Conservation (phyloP, 2,797 vertebrate species). For the Remorina albescens region DNA sequence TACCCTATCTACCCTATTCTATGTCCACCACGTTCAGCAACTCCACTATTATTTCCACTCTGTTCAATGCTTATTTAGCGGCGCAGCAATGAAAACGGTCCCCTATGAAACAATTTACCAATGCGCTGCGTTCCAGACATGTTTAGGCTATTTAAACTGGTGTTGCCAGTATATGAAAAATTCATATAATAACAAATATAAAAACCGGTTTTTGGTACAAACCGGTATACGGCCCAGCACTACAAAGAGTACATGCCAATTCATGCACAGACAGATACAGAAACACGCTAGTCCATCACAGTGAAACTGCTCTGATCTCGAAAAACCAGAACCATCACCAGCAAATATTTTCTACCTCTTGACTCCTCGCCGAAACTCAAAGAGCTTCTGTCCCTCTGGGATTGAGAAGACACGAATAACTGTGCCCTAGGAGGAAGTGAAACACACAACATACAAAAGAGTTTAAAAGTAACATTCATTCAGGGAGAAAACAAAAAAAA, state of each 20-base stretch:
- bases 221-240: too few species aligned
- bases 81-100: too few species aligned
- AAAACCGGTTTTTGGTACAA: too few species aligned
- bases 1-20: too few species aligned
- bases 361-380: constrained; percentile 98
- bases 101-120: too few species aligned
- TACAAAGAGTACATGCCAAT: neutral
- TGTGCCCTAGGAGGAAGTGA: constrained; percentile 88
- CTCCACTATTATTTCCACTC: too few species aligned
- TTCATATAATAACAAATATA: too few species aligned
- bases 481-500: constrained; percentile 12
- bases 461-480: constrained; percentile 22
- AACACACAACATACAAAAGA: constrained; percentile 1
- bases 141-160: too few species aligned
- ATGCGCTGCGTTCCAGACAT: too few species aligned
- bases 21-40: too few species aligned
- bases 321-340: neutral
- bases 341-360: constrained; percentile 88
- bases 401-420: constrained; percentile 99
- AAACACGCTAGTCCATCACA: neutral
- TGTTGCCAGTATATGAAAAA: too few species aligned
- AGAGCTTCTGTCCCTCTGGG: constrained; percentile 98
- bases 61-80: too few species aligned
- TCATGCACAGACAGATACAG: neutral
- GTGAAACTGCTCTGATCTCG: neutral